Conservation (phyloP, 2,888 invertebrate genomes). For the Tricholauxania praeusta region DNA sequence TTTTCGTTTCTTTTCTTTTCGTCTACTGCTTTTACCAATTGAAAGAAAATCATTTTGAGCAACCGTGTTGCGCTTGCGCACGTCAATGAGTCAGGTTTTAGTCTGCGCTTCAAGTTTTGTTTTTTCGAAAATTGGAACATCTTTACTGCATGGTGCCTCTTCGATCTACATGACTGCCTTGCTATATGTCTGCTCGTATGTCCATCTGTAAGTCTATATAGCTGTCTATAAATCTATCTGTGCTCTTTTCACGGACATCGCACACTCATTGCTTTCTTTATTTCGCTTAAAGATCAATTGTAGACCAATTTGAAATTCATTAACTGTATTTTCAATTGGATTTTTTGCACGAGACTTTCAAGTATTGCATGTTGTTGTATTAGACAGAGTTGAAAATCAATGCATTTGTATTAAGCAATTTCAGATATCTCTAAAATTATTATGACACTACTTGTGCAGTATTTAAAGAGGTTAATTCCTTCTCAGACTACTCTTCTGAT, state of each 20-base stretch:
- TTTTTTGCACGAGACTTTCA: no score
- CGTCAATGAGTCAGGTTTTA: neutral
- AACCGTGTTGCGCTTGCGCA: conserved; percentile 2
- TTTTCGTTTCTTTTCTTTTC: conserved; percentile 18
- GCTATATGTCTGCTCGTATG: neutral
- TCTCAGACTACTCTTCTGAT: no score
- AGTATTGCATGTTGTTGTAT: no score
- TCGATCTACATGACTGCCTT: no score
- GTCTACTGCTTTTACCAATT: conserved; percentile 34
- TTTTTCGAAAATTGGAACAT: conserved; percentile 30
- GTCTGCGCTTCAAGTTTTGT: conserved; percentile 14
- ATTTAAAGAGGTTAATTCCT: no score
- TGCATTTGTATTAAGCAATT: no score
- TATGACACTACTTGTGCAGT: no score
- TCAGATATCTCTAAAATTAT: no score
- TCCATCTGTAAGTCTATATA: neutral
- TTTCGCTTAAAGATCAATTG: conserved; percentile 54
- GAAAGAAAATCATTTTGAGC: neutral
- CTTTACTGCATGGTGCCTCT: conserved; percentile 4
- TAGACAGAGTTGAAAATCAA: no score
- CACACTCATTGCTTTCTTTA: conserved; percentile 35
- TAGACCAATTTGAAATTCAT: conserved; percentile 55
- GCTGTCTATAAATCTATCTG: conserved; percentile 3
- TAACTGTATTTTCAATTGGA: conserved; percentile 15
- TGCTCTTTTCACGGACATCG: conserved; percentile 33